A percentile compares a stretch with the other conserved stretches of the same genome.
Evolutionary conservation across 2,113 vertebrate genomes (phyloP).

Genomic region (Chauna torquata): DNA sequence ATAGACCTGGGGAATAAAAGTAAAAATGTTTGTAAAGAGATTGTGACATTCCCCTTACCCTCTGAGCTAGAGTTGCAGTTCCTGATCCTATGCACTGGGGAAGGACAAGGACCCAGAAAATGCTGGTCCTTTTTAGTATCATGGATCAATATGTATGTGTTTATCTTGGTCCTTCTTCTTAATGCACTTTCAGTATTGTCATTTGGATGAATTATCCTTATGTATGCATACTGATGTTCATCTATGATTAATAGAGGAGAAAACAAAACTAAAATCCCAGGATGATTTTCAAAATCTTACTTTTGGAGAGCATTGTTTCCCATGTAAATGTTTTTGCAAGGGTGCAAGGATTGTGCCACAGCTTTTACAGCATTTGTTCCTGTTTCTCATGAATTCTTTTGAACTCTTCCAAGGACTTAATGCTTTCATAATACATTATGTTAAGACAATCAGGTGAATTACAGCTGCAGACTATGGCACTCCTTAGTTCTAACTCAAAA

Average conservation of each 20-base stretch:
- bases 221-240: neutral
- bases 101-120: neutral
- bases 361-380: neutral
- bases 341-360: neutral
- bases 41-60: neutral
- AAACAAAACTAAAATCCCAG: neutral
- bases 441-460: neutral
- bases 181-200: neutral
- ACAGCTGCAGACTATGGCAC: neutral
- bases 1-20: neutral
- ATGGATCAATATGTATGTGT: rapidly evolving
- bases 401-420: neutral
- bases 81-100: neutral
- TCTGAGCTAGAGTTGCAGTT: neutral
- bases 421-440: neutral
- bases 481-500: neutral
- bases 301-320: neutral
- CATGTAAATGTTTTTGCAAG: neutral
- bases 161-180: neutral
- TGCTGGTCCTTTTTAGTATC: neutral
- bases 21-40: neutral
- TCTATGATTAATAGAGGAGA: neutral
- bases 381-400: neutral
- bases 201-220: neutral
- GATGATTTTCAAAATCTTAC: neutral